Evolutionary conservation across 2,113 vertebrate species (phyloP).

Genomic region (Noturus placidus): DNA sequence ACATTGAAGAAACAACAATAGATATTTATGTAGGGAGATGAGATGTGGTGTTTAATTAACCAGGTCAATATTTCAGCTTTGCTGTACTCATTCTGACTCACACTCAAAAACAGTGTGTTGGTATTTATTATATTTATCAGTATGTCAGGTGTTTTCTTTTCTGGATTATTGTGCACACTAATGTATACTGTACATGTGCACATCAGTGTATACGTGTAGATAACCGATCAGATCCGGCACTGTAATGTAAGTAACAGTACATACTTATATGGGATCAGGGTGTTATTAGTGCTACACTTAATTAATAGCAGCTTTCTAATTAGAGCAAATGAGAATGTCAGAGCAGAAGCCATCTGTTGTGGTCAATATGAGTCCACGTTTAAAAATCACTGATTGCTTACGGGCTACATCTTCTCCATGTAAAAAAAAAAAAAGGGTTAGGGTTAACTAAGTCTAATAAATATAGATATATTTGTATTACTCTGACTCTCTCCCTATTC

Average conservation of each 20-base stretch:
- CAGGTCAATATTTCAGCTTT: neutral
- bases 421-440: neutral
- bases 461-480: neutral
- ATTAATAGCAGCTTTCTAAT: neutral
- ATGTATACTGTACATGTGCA: neutral
- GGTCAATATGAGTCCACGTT: neutral
- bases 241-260: neutral
- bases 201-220: neutral
- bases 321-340: neutral
- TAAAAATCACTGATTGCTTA: neutral
- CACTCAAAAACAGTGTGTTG: neutral
- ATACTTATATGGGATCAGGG: neutral
- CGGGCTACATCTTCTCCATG: neutral
- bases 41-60: neutral
- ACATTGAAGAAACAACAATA: neutral
- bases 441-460: no score
- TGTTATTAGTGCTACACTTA: neutral
- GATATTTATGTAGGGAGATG: neutral
- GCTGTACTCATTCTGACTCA: no score
- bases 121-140: neutral
- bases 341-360: neutral
- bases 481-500: neutral
- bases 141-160: neutral
- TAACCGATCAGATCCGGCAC: neutral
- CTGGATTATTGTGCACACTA: neutral